phyloP scores from a whole-genome alignment of 2,888 invertebrate species.

The Sinopyrophorus schimmeli region DNA sequence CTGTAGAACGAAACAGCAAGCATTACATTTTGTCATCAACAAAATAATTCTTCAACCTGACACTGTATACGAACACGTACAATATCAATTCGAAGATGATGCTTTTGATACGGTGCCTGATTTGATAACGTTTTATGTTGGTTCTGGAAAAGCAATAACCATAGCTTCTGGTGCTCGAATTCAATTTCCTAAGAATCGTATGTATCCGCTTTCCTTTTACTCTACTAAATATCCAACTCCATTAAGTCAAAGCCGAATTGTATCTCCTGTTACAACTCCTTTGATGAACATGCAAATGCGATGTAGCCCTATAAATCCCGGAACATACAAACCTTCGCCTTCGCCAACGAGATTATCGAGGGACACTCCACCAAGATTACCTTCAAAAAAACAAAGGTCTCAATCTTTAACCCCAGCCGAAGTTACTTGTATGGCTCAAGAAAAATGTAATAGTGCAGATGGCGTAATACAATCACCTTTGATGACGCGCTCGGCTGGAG shows the following conservation, averaged over 20 bases:
- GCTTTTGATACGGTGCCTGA: constrained; percentile 92
- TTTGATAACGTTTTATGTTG: constrained; percentile 90
- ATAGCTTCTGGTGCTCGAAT: constrained; percentile 87
- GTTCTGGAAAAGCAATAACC: constrained; percentile 87
- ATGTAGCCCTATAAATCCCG: constrained; percentile 53
- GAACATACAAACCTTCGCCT: constrained; percentile 55
- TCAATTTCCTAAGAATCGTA: constrained; percentile 80
- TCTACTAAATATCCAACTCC: constrained; percentile 63
- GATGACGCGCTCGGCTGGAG: constrained; percentile 55
- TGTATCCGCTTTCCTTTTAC: constrained; percentile 76
- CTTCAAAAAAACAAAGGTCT: constrained; percentile 72
- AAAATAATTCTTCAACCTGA: constrained; percentile 76
- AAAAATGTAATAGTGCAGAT: constrained; percentile 72
- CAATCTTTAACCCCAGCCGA: constrained; percentile 74
- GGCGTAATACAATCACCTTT: constrained; percentile 64
- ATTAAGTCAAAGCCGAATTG: constrained; percentile 56
- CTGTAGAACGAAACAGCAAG: constrained; percentile 74
- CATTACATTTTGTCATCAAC: constrained; percentile 92
- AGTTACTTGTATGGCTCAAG: constrained; percentile 57
- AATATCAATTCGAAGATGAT: constrained; percentile 93
- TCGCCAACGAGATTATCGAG: constrained; percentile 61
- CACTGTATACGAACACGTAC: constrained; percentile 88
- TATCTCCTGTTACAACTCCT: constrained; percentile 53
- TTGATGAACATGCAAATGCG: constrained; percentile 54
- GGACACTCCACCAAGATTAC: constrained; percentile 57